These are phyloP conservation scores for Hyla sarda DNA, from an alignment of 2,113 vertebrate genomes.

Conservation along the genomic window DNA sequence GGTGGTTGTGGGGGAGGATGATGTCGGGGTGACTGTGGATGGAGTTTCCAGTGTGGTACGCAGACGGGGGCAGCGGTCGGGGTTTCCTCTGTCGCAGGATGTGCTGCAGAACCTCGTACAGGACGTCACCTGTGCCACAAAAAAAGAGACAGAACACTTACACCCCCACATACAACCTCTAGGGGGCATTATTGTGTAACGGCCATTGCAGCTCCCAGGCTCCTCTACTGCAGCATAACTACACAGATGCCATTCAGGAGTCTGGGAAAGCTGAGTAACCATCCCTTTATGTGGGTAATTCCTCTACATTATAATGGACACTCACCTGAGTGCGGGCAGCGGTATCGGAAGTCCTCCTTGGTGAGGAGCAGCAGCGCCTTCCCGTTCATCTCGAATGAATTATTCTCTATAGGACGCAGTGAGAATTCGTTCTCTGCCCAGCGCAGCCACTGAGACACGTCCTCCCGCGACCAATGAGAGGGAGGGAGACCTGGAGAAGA, in stretches of 20 bases:
- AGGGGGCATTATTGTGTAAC: neutral
- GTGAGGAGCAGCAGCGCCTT: conserved; percentile 97
- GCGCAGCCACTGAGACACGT: conserved; percentile 94
- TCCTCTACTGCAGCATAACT: neutral
- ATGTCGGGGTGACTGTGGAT: conserved; percentile 85
- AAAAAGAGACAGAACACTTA: neutral
- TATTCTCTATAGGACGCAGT: conserved; percentile 88
- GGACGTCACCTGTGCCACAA: conserved; percentile 86
- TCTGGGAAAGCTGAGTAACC: neutral
- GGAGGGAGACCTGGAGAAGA: conserved; percentile 86
- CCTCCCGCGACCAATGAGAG: conserved; percentile 92
- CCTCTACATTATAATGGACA: too few relatives aligned
- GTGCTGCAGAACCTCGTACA: conserved; percentile 97
- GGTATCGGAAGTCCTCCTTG: conserved; percentile 98
- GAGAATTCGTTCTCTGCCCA: conserved; percentile 97
- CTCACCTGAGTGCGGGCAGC: conserved; percentile 94
- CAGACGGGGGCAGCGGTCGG: conserved; percentile 83
- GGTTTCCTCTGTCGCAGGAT: conserved; percentile 96
- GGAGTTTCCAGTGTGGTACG: conserved; percentile 91
- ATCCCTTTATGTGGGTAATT: too few relatives aligned
- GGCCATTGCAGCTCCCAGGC: too few relatives aligned
- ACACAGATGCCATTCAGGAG: neutral
- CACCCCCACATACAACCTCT: neutral
- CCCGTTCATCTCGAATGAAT: conserved; percentile 97
- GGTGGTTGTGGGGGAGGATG: conserved; percentile 85